Base-by-base conservation (phyloP, 1,140 invertebrate species). In the Panonychus citri region DNA sequence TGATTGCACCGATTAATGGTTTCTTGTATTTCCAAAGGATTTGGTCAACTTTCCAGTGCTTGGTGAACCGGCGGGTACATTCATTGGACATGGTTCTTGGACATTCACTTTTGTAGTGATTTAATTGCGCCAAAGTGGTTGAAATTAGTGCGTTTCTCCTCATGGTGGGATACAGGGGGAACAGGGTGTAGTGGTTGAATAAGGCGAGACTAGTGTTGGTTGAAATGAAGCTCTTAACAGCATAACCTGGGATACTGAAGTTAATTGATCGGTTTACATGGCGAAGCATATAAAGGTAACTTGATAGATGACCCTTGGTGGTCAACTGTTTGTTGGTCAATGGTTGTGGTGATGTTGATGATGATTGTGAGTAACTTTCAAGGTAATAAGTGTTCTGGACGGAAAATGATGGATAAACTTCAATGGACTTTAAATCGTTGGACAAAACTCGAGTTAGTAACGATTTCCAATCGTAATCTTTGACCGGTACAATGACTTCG, bases 151-250 rank as follows among this genome's bases (percentile, higher is more conserved):
- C 66, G 50, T 71, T 72, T 60, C 74, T 71, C 57, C 70, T 72
- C 2, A 73, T 71, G 4, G 73, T 71, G 7, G 74, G 72, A 57
- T 74, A 73, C 12, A 81, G 61, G 42, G 74, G 71, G 48, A 74
- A 72, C 51, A 82, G 64, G 2, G 79, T 76, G 61, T 82, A 82
- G 65, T 82, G 81, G 67, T 82, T 82, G 67, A 82, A 81, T 52
- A 80, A 79, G 30, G 75, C 79, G 59, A 80, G 67, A 27, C 79
- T 73, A 46, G 72, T 76, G 53, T 72, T 71, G 2, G 78, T 80
- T 15, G 75, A 71, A 56, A 81, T 74, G 64, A 82, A 78, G 65
- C 80, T 82, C 63, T 82, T 82, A 10, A 78, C 77, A 43, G 78
- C 79, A 55, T 77, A 74, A 10, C 77, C 78, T 59, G 75, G 69